Evolutionary conservation across 2,888 invertebrate genomes (phyloP).

Genomic region (Zonitis immaculata): DNA sequence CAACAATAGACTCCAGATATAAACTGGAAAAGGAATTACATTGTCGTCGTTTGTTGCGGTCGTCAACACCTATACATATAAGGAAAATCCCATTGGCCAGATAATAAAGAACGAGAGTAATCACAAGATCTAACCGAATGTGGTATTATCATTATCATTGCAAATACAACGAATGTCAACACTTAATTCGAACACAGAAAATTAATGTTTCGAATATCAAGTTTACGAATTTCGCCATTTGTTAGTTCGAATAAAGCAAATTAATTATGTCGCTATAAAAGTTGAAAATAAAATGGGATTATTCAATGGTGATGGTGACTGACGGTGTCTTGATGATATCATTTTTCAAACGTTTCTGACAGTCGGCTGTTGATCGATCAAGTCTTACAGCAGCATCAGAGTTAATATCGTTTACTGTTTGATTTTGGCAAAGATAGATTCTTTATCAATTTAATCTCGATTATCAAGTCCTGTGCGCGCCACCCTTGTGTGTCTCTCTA

Average conservation of each 20-base stretch:
- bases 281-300: conserved; percentile 1
- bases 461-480: conserved; percentile 38
- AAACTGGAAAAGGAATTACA: conserved; percentile 42
- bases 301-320: too few relatives aligned
- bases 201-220: not conserved
- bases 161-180: conserved; percentile 2
- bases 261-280: conserved; percentile 17
- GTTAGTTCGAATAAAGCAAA: too few relatives aligned
- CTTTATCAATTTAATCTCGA: conserved; percentile 47
- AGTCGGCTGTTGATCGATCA: too few relatives aligned
- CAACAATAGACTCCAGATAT: conserved; percentile 44
- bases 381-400: conserved; percentile 9
- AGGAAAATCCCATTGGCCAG: conserved; percentile 31
- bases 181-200: too few relatives aligned
- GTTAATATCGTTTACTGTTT: conserved; percentile 20
- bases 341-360: conserved; percentile 7
- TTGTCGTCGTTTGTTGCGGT: conserved; percentile 33
- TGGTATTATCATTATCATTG: conserved; percentile 10
- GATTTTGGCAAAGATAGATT: conserved; percentile 35
- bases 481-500: conserved; percentile 40
- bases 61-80: conserved; percentile 44
- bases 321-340: conserved; percentile 1
- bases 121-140: conserved; percentile 1
- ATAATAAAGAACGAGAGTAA: conserved; percentile 15
- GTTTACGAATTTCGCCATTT: not conserved